Evolutionary conservation across 1,140 invertebrate species (phyloP).

Genomic region (Drosophila baimaii): DNA sequence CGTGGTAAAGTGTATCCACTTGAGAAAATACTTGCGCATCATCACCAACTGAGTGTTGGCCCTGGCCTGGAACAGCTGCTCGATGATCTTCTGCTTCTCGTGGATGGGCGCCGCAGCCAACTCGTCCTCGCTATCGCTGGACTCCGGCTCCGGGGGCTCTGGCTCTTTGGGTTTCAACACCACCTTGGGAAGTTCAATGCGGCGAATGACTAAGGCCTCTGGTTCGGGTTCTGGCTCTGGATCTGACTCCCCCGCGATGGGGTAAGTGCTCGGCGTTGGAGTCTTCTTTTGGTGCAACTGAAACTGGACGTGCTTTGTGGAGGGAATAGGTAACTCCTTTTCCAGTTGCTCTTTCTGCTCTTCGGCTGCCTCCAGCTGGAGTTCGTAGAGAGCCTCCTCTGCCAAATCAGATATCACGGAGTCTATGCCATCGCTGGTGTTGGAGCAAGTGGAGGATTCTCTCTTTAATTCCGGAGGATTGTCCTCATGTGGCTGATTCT

Average conservation of each 20-base stretch:
- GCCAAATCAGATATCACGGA: conserved; percentile 80
- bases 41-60: conserved; percentile 48
- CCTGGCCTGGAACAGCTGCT: conserved; percentile 63
- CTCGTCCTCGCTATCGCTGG: conserved; percentile 44
- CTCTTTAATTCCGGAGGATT: conserved; percentile 35
- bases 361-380: conserved; percentile 72
- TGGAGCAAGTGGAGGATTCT: conserved; percentile 70
- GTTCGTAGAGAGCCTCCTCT: conserved; percentile 73
- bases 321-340: conserved; percentile 8
- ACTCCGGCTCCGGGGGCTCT: not conserved
- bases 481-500: conserved; percentile 4
- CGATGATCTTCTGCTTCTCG: conserved; percentile 75
- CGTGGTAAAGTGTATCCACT: conserved; percentile 82
- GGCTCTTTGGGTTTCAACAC: conserved; percentile 49
- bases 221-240: conserved; percentile 10
- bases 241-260: conserved; percentile 3
- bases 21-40: conserved; percentile 81
- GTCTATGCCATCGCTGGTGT: conserved; percentile 80
- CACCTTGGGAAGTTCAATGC: conserved; percentile 66
- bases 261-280: not conserved
- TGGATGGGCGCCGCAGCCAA: conserved; percentile 8
- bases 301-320: conserved; percentile 61
- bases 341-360: conserved; percentile 51
- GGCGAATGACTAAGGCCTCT: conserved; percentile 60
- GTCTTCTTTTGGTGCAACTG: conserved; percentile 51